These are phyloP conservation scores for Sinocyclocheilus maitianheensis DNA, from an alignment of 2,113 vertebrate species.

Conservation along the genomic window DNA sequence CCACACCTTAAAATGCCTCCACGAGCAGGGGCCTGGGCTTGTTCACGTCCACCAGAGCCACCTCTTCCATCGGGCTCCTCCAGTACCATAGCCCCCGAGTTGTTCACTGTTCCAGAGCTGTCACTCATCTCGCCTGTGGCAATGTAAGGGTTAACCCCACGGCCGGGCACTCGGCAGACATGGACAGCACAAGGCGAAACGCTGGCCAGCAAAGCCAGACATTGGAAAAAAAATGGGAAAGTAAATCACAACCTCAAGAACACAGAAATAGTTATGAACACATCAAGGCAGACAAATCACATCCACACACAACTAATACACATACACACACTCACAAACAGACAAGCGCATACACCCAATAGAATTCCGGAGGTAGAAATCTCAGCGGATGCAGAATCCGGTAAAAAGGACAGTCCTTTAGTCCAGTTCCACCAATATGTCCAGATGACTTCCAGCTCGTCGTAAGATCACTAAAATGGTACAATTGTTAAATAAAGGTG, in stretches of 20 bases:
- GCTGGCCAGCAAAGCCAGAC: slow-evolving; percentile 43
- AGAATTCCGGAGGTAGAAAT: slow-evolving; percentile 53
- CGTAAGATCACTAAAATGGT: slow-evolving; percentile 28
- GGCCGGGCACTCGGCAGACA: slow-evolving; percentile 49
- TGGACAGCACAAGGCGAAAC: slow-evolving; percentile 60
- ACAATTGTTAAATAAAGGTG: slow-evolving; percentile 20
- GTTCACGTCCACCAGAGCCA: slow-evolving; percentile 71
- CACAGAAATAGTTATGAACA: slow-evolving; percentile 59
- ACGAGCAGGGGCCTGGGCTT: slow-evolving; percentile 79
- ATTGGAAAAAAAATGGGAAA: slow-evolving; percentile 21
- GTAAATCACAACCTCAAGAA: slow-evolving; percentile 18
- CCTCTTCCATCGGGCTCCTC: slow-evolving; percentile 77
- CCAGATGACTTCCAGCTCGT: slow-evolving; percentile 18
- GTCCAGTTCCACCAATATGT: slow-evolving; percentile 55
- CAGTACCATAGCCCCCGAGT: slow-evolving; percentile 82
- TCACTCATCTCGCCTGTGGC: slow-evolving; percentile 73
- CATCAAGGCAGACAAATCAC: slow-evolving; percentile 48
- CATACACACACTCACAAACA: slow-evolving; percentile 54
- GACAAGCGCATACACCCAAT: slow-evolving; percentile 59
- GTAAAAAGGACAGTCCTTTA: slow-evolving; percentile 48
- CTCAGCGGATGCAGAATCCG: slow-evolving; percentile 50
- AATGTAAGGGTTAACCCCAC: slow-evolving; percentile 69
- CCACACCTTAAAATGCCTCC: slow-evolving; percentile 81
- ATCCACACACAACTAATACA: slow-evolving; percentile 60
- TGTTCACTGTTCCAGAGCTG: slow-evolving; percentile 74